Conservation (phyloP, 2,113 vertebrate genomes). For the Chlorodrepanis virens region DNA sequence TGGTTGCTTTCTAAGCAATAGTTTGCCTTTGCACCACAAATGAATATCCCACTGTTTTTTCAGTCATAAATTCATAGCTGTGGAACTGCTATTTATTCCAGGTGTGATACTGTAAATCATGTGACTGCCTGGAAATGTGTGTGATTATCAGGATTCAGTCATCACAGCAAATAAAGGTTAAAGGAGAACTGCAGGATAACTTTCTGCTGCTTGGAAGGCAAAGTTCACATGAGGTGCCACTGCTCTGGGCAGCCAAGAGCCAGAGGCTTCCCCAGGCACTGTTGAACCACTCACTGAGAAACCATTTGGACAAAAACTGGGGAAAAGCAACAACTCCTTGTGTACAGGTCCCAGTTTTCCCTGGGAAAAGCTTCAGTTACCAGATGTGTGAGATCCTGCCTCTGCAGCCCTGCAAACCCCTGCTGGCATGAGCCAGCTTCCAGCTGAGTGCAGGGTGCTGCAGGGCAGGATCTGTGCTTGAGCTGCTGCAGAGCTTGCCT, state of each 20-base stretch:
- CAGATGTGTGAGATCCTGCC: too few species aligned
- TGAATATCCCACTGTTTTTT: neutral
- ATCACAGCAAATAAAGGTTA: neutral
- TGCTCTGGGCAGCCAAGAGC: neutral
- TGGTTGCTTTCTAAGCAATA: neutral
- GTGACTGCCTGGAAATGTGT: neutral
- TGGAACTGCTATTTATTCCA: neutral
- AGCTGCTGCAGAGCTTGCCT: neutral
- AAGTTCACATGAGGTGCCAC: neutral
- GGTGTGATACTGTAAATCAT: neutral
- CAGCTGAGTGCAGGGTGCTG: accelerated
- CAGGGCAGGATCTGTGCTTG: neutral
- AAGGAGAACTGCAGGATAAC: neutral
- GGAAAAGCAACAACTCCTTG: neutral
- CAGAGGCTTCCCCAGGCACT: neutral
- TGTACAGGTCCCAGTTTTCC: neutral
- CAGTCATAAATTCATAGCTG: neutral
- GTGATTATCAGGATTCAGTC: neutral
- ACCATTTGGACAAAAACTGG: neutral
- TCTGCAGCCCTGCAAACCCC: neutral
- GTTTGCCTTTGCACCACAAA: neutral
- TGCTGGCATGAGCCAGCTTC: neutral
- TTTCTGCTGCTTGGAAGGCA: neutral
- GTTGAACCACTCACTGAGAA: accelerated
- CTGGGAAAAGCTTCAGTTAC: neutral